phyloP scores from a whole-genome alignment of 2,113 vertebrate species.

The Lutjanus erythropterus region DNA sequence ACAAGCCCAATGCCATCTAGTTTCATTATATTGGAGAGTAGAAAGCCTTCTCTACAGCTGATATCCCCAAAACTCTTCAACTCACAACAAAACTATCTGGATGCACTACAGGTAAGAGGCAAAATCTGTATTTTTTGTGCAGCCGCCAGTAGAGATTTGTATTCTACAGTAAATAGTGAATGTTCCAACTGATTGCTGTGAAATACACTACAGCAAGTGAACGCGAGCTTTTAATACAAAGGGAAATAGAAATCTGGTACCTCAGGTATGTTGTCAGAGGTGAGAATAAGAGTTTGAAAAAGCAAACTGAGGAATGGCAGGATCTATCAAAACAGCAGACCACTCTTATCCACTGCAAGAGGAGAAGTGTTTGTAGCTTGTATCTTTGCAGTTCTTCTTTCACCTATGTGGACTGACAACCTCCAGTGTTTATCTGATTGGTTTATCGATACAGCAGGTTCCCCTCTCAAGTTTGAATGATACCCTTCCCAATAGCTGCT shows the following conservation, averaged over 20 bases:
- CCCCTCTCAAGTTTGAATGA: not conserved
- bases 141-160: not conserved
- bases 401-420: not conserved
- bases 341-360: not conserved
- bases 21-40: too few species aligned
- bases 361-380: not conserved
- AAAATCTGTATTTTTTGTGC: too few species aligned
- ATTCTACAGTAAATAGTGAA: not conserved
- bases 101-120: too few species aligned
- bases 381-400: not conserved
- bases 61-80: too few species aligned
- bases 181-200: not conserved
- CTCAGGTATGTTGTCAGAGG: not conserved
- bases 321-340: not conserved
- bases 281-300: too few species aligned
- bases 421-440: not conserved
- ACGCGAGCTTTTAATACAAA: not conserved
- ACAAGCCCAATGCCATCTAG: too few species aligned
- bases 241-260: not conserved
- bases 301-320: not conserved
- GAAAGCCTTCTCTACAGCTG: too few species aligned
- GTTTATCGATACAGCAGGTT: constrained; percentile 18
- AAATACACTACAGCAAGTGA: not conserved
- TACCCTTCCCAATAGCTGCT: not conserved
- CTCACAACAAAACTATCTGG: too few species aligned